Percentiles rank a stretch among this genome's conserved stretches.
Evolutionary conservation across 2,888 invertebrate species (phyloP).

Genomic region (Ormia ochracea): DNA sequence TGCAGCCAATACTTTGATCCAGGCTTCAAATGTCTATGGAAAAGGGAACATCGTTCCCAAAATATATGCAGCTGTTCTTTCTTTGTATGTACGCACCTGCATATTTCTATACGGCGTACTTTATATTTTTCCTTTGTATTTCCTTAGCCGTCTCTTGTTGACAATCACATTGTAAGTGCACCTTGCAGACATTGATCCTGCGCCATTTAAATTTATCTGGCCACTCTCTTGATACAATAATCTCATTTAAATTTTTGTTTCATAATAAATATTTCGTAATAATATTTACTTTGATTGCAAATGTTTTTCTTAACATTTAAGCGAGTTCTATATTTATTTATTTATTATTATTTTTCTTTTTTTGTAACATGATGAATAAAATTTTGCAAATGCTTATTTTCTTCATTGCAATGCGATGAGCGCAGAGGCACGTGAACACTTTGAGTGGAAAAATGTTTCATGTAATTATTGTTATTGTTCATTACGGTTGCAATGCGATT

Average conservation of each 20-base stretch:
- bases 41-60: no score
- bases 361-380: neutral
- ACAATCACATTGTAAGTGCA: no score
- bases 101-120: no score
- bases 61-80: no score
- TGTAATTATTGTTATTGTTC: neutral
- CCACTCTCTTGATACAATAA: neutral
- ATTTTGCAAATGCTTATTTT: conserved; percentile 7
- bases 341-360: no score
- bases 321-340: neutral
- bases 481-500: neutral
- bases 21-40: no score
- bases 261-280: conserved; percentile 16
- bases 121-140: no score
- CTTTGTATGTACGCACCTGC: no score
- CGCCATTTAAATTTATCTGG: no score
- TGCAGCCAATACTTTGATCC: no score
- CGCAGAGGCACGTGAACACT: conserved; percentile 25
- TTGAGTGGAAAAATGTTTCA: neutral
- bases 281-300: neutral
- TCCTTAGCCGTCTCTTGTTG: no score
- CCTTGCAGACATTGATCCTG: no score
- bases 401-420: conserved; percentile 4
- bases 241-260: neutral
- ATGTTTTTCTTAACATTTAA: neutral